A percentile compares a stretch with the other conserved stretches of the same genome.
Evolutionary conservation across 1,140 invertebrate species (phyloP).

Genomic region (Belonocnema kinseyi): DNA sequence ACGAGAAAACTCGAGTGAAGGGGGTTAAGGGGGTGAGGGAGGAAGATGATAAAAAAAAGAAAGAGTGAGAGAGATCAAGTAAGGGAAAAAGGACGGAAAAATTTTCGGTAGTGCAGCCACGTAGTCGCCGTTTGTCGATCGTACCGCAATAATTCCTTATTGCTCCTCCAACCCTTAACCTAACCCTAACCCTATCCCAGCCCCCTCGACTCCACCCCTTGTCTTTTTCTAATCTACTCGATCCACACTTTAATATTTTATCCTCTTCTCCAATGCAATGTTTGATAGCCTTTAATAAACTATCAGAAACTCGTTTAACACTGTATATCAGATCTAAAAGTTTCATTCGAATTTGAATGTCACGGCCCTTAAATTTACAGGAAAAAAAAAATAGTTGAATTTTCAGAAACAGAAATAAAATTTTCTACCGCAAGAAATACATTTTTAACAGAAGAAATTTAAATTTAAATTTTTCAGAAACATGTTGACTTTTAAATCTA

Average conservation of each 20-base stretch:
- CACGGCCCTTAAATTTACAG: no score
- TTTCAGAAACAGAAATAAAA: no score
- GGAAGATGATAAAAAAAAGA: constrained; percentile 47
- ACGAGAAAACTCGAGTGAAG: constrained; percentile 31
- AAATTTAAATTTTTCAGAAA: no score
- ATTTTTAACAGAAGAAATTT: no score
- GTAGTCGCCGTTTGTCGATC: constrained; percentile 75
- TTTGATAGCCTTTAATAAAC: neutral
- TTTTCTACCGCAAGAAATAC: no score
- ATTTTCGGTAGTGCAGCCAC: constrained; percentile 72
- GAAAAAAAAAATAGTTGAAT: no score
- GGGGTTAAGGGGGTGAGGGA: constrained; percentile 19
- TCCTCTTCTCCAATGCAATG: constrained; percentile 34
- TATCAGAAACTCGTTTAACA: no score
- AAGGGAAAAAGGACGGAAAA: constrained; percentile 40
- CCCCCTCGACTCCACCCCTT: constrained; percentile 36
- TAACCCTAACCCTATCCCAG: constrained; percentile 49
- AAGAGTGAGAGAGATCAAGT: constrained; percentile 42
- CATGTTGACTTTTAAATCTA: no score
- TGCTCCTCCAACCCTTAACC: constrained; percentile 69
- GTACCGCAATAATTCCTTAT: constrained; percentile 77
- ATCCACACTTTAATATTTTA: constrained; percentile 19
- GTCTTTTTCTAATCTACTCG: constrained; percentile 32
- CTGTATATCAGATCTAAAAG: no score
- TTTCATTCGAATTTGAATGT: no score